Base-by-base conservation (phyloP, 2,797 vertebrate species). In the Malurus splendens region DNA sequence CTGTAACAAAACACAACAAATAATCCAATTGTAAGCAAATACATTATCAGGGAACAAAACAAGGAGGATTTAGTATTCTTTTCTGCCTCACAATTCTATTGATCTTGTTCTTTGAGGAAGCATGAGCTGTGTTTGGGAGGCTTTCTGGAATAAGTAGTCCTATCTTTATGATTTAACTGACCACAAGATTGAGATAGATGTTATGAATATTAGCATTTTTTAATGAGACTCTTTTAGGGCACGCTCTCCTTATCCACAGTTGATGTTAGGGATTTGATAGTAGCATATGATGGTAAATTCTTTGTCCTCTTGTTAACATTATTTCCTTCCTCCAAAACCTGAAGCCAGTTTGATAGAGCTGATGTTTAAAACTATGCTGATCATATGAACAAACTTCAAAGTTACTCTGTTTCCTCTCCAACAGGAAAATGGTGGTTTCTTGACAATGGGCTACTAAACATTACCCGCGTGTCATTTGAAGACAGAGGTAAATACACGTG, bases 401-500 rank as follows among this genome's bases (percentile, higher is more conserved):
- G 61, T 70, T 77, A 38, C 86, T 92, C 62, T 91, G 71, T 90
- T 56, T 97, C 76, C 97, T 77, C 89, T 94, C 90, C 45, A 47
- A 96, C 96, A 92, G 98, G 97, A 86, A 99, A 98, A 95, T 99
- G 98, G 98, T 98, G 97, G 97, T 97, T 99, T 96, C 94, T 98
- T 76, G 98, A 98, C 28, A 93, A 86, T 0, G 98, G 98, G 18
- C 94, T 98, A 83, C 98, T 99, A 86, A 99, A 99, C 95, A 98
- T 99, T 97, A 99, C 98, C 90, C 96, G 82, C 73, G 99, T 99
- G 68, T 98, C 98, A 57, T 99, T 99, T 27, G 97, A 98, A 1
- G 99, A 99, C 95, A 98, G 99, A n/a, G 99, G 99, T 18, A 99
- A 98, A 97, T 99, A 99, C 96, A 99, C 98, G 0, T 99, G 99